Evolutionary conservation across 2,113 vertebrate species (phyloP).

Genomic region (Verasper variegatus): DNA sequence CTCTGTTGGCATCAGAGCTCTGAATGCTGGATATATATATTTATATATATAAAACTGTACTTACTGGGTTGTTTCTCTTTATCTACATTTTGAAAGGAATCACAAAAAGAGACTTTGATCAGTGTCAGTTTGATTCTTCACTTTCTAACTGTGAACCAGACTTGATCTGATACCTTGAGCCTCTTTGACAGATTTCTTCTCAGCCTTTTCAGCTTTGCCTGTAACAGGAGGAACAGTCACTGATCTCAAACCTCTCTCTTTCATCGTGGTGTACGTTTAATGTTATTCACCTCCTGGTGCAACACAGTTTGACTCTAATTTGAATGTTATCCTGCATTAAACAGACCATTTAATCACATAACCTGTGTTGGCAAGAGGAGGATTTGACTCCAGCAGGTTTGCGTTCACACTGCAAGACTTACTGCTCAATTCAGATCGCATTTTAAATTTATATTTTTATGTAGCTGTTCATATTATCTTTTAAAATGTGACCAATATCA

Average conservation of each 20-base stretch:
- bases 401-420: too few relatives aligned
- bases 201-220: conserved; percentile 57
- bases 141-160: neutral
- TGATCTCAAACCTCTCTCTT: neutral
- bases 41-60: conserved; percentile 30
- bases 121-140: neutral
- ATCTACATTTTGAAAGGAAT: conserved; percentile 38
- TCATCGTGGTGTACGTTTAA: neutral
- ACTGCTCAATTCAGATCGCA: too few relatives aligned
- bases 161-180: conserved; percentile 53
- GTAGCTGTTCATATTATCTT: too few relatives aligned
- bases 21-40: too few relatives aligned
- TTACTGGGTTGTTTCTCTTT: conserved; percentile 70
- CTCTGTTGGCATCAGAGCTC: neutral
- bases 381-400: too few relatives aligned
- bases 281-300: too few relatives aligned
- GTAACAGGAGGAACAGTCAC: conserved; percentile 18
- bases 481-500: too few relatives aligned
- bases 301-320: too few relatives aligned
- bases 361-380: too few relatives aligned
- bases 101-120: neutral
- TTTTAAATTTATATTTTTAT: too few relatives aligned
- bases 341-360: too few relatives aligned
- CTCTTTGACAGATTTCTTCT: conserved; percentile 48
- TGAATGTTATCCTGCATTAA: too few relatives aligned